Evolutionary conservation across 2,113 vertebrate species (phyloP).

Genomic region (Cichladusa arquata): DNA sequence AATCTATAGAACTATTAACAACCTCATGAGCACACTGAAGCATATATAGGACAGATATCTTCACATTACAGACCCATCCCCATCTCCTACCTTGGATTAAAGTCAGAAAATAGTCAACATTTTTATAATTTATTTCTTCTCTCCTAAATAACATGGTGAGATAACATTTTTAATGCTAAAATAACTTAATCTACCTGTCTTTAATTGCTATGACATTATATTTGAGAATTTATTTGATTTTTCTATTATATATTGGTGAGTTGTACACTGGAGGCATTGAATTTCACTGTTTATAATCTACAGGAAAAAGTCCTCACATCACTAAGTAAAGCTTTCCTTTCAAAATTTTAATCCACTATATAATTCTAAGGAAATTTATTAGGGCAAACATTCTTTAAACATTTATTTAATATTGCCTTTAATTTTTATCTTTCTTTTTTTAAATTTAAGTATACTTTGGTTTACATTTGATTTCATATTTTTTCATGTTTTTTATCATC

Average conservation of each 20-base stretch:
- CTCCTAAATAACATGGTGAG: background rate
- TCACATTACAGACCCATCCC: background rate
- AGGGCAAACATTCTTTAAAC: background rate
- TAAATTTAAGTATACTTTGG: background rate
- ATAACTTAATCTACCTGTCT: background rate
- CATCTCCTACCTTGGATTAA: background rate
- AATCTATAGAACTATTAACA: background rate
- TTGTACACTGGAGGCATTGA: background rate
- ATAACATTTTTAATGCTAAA: background rate
- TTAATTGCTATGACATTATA: background rate
- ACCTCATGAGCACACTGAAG: background rate
- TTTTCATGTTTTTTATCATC: background rate
- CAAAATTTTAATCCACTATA: background rate
- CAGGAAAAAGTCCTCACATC: background rate
- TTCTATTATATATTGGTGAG: background rate
- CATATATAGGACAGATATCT: background rate
- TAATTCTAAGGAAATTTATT: background rate
- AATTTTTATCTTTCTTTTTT: background rate
- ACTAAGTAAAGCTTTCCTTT: background rate
- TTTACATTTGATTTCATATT: background rate
- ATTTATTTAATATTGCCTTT: background rate
- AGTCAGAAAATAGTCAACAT: background rate
- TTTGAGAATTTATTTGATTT: background rate
- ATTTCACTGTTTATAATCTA: background rate
- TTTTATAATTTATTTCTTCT: background rate